Evolutionary conservation across 2,113 vertebrate genomes (phyloP).

Genomic region (Macquaria australasica): DNA sequence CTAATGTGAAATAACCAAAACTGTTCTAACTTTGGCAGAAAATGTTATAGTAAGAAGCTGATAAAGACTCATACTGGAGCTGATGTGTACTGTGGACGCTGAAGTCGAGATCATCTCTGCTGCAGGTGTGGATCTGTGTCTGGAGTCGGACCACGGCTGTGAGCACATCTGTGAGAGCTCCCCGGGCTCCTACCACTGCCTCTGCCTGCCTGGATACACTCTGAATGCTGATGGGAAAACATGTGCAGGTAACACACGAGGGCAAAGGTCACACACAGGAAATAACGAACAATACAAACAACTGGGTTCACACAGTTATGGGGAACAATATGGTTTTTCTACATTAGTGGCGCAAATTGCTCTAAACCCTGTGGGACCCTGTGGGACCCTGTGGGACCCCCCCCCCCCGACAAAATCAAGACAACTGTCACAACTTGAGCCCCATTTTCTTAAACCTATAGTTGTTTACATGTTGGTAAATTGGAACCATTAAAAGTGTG

Average conservation of each 20-base stretch:
- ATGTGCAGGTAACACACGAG: constrained; percentile 80
- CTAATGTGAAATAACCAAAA: background rate
- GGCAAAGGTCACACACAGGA: background rate
- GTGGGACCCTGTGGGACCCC: no score
- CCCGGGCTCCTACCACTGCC: constrained; percentile 88
- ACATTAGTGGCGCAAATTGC: background rate
- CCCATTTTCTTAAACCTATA: background rate
- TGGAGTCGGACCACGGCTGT: constrained; percentile 89
- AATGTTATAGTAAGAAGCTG: background rate
- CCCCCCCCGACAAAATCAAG: no score
- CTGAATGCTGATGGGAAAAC: constrained; percentile 90
- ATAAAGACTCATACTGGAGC: background rate
- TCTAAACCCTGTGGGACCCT: no score
- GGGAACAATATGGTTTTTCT: background rate
- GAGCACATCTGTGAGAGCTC: constrained; percentile 92
- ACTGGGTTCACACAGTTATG: background rate
- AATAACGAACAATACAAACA: background rate
- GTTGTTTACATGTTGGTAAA: no score
- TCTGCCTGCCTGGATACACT: constrained; percentile 90
- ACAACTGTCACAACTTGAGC: no score
- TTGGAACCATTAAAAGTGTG: no score
- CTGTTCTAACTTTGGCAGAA: background rate
- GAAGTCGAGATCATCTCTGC: background rate
- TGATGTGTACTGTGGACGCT: background rate
- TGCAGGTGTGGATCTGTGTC: constrained; percentile 89